Evolutionary conservation across 2,113 vertebrate genomes (phyloP).

Genomic region (Mystacornis crossleyi): DNA sequence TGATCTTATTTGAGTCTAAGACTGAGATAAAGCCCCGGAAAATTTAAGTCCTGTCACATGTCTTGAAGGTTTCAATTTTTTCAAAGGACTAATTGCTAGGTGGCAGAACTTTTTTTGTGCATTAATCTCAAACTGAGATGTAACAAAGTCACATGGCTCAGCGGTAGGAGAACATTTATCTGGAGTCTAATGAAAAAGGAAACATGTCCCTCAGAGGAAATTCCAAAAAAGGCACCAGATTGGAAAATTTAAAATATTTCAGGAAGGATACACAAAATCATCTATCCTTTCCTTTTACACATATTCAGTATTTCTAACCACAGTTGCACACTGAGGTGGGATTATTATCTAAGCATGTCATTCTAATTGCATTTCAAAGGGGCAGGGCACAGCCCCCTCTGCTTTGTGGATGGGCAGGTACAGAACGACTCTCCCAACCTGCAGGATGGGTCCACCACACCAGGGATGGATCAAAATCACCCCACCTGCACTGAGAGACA

Average conservation of each 20-base stretch:
- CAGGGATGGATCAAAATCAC: neutral
- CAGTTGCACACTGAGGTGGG: too few relatives aligned
- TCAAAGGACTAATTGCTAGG: neutral
- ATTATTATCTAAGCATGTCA: neutral
- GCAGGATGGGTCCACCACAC: neutral
- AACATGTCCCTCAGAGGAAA: neutral
- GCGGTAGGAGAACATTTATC: neutral
- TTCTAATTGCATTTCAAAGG: neutral
- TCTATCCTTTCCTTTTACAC: neutral
- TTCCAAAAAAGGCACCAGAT: neutral
- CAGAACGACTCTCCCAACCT: neutral
- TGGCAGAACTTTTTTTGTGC: neutral
- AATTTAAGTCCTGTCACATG: neutral
- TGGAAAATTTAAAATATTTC: neutral
- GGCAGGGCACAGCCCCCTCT: neutral
- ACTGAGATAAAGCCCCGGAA: neutral
- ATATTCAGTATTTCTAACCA: neutral
- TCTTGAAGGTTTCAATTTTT: neutral
- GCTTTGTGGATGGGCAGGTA: neutral
- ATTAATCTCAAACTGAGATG: neutral
- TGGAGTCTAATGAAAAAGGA: neutral
- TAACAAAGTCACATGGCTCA: neutral
- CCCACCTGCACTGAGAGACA: neutral
- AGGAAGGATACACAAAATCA: neutral
- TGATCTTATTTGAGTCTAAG: constrained; percentile 4